Evolutionary conservation across 2,797 vertebrate species (phyloP), one percentile per base, ranked within the genome.

Genomic region (Mastacembelus armatus): DNA sequence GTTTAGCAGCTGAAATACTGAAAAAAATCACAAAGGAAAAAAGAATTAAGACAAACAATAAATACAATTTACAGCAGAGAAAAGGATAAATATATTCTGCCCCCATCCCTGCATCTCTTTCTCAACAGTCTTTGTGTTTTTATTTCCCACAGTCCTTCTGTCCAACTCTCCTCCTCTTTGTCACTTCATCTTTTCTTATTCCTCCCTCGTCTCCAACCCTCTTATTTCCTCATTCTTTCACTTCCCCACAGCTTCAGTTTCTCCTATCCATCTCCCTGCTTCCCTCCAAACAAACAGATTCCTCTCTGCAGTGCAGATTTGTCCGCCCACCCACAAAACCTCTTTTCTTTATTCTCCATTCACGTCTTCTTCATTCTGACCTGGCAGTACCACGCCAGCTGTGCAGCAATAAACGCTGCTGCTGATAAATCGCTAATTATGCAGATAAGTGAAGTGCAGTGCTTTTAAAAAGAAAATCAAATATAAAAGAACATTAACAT

Each of bases 251-350:
- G n/a, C n/a, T n/a, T n/a, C n/a, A n/a, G n/a, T n/a, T n/a, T n/a
- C n/a, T n/a, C n/a, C n/a, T n/a, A n/a, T n/a, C n/a, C n/a, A n/a
- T n/a, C n/a, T n/a, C n/a, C 47, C 11, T 32, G 5, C 72, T 22
- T 66, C 35, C 14, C 3, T 67, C 36, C 16, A 40, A 48, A 30
- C 26, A n/a, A 29, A 10, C 47, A 42, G 11, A 33, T 35, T 63
- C 16, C 45, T 51, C 48, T 66, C 74, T 71, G 68, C 80, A 78
- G 32, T 79, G 61, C 65, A 70, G 68, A 60, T 71, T 19, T 47
- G 11, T 63, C 36, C 22, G 60, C 27, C 57, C 32, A 76, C 67
- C 59, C 61, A 64, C 50, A 8, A 3, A 32, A n/a, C 19, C 11
- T 42, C 24, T 30, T 8, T 3, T 35, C 27, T 14, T 30, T 29